A percentile compares a stretch with the other conserved stretches of the same genome.
phyloP scores from a whole-genome alignment of 2,113 vertebrate species.

The Scopus umbretta region DNA sequence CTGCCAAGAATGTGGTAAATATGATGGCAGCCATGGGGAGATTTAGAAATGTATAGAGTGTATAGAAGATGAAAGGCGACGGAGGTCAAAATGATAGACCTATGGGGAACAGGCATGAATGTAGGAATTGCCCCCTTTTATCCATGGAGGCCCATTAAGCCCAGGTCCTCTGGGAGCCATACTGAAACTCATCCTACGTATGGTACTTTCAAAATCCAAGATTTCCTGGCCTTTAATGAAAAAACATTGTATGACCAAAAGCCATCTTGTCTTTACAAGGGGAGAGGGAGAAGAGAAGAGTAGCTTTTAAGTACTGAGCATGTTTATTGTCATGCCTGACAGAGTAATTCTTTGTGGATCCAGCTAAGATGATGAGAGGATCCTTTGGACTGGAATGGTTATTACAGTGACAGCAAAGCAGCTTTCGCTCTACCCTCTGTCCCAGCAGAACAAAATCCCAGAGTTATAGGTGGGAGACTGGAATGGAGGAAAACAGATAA shows the following conservation, averaged over 20 bases:
- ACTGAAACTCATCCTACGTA: background rate
- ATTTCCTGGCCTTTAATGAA: background rate
- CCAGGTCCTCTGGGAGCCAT: background rate
- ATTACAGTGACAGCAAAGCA: background rate
- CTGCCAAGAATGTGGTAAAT: background rate
- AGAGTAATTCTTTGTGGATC: background rate
- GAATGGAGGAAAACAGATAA: background rate
- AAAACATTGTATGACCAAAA: background rate
- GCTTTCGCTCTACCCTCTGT: background rate
- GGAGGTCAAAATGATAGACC: background rate
- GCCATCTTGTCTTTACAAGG: background rate
- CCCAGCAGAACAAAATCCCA: slow-evolving; percentile 7
- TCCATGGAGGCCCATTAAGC: background rate
- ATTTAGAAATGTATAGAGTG: background rate
- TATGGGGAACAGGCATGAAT: background rate
- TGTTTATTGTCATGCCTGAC: background rate
- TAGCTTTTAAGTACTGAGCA: background rate
- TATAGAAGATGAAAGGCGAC: background rate
- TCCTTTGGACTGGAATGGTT: background rate
- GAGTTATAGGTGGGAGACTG: background rate
- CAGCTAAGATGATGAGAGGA: background rate
- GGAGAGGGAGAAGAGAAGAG: background rate
- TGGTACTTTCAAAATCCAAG: background rate
- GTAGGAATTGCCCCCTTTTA: background rate
- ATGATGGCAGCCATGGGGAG: background rate